These are phyloP conservation scores for Erinaceus europaeus DNA, from an alignment of 2,113 vertebrate genomes.

Conservation along the genomic window DNA sequence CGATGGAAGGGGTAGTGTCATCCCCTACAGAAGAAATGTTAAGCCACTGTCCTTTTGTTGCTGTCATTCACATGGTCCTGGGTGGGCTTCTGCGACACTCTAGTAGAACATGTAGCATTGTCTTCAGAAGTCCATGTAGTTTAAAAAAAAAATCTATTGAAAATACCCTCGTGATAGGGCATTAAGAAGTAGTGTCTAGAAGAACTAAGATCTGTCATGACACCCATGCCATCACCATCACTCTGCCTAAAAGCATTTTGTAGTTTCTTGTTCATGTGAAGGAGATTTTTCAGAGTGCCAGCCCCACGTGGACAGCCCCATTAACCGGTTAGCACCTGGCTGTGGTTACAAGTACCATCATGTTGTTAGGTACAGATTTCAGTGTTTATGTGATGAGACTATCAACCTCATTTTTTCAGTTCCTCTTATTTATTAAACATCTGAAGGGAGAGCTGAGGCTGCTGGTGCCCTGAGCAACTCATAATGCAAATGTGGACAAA, in stretches of 20 bases:
- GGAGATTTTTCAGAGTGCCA: not conserved
- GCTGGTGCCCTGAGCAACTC: conserved; percentile 55
- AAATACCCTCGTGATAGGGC: conserved; percentile 58
- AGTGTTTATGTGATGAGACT: not conserved
- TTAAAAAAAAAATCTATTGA: conserved; percentile 58
- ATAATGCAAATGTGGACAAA: conserved; percentile 52
- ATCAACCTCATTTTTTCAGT: conserved; percentile 46
- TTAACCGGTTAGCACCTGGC: not conserved
- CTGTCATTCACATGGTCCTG: conserved; percentile 11
- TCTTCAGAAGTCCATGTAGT: conserved; percentile 27
- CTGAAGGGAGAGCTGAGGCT: conserved; percentile 48
- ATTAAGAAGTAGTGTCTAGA: conserved; percentile 62
- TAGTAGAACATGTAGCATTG: conserved; percentile 33
- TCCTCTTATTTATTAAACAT: conserved; percentile 29
- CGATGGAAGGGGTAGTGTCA: not conserved
- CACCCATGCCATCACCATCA: not conserved
- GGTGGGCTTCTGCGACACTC: conserved; percentile 14
- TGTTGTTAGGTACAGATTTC: not conserved
- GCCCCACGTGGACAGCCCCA: not conserved
- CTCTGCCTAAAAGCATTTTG: not conserved
- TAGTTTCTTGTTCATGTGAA: conserved; percentile 14
- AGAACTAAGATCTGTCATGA: conserved; percentile 26
- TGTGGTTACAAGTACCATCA: fast-evolving
- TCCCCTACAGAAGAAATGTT: conserved; percentile 12
- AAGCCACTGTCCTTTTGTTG: not conserved